phyloP scores from a whole-genome alignment of 2,888 invertebrate genomes.

The Sylvicola cinctus region DNA sequence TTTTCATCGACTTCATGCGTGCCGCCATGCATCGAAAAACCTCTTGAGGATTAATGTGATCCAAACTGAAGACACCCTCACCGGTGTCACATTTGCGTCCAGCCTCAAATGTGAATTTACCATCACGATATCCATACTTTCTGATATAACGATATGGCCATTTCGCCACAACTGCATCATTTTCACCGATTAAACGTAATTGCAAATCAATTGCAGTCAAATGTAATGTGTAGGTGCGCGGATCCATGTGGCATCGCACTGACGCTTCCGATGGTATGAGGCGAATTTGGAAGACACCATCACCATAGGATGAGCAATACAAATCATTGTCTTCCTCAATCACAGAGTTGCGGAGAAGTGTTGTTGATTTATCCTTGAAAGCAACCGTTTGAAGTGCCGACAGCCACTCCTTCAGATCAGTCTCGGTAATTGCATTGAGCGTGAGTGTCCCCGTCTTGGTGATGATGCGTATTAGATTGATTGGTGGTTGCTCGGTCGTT shows the following conservation, averaged over 20 bases:
- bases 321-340: slow-evolving; percentile 75
- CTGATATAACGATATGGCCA: slow-evolving; percentile 75
- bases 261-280: slow-evolving; percentile 62
- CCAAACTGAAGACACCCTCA: slow-evolving; percentile 61
- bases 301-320: slow-evolving; percentile 62
- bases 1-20: slow-evolving; percentile 77
- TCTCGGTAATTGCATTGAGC: slow-evolving; percentile 35
- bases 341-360: slow-evolving; percentile 19
- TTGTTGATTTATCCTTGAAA: slow-evolving; percentile 42
- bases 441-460: slow-evolving; percentile 51
- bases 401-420: slow-evolving; percentile 58
- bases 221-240: slow-evolving; percentile 47
- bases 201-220: slow-evolving; percentile 58
- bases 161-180: slow-evolving; percentile 33
- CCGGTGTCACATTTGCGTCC: slow-evolving; percentile 72
- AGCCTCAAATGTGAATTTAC: slow-evolving; percentile 74
- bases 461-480: slow-evolving; percentile 41
- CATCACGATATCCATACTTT: slow-evolving; percentile 66
- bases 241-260: slow-evolving; percentile 49
- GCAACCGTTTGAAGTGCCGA: slow-evolving; percentile 60
- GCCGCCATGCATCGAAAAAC: slow-evolving; percentile 61
- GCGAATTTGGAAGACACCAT: slow-evolving; percentile 60
- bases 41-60: slow-evolving; percentile 64
- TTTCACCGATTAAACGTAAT: slow-evolving; percentile 37
- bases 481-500: slow-evolving; percentile 36